A percentile compares a stretch with the other conserved stretches of the same genome.
Evolutionary conservation across 2,888 invertebrate genomes (phyloP).

Genomic region (Mantis religiosa): DNA sequence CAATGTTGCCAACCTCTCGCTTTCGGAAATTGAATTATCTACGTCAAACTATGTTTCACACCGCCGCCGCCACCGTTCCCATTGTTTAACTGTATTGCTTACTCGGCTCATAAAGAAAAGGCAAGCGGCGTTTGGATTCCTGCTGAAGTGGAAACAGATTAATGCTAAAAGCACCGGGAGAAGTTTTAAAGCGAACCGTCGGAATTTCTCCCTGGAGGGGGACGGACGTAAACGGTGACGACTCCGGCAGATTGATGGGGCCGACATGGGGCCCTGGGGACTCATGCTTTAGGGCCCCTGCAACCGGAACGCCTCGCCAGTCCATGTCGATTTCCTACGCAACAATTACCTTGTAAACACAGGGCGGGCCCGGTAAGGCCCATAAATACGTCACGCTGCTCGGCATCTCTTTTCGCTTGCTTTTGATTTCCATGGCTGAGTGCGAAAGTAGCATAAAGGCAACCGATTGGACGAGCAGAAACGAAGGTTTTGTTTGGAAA

Average conservation of each 20-base stretch:
- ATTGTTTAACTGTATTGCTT: too few relatives aligned
- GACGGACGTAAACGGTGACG: background rate
- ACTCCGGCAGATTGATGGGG: background rate
- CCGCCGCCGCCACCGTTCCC: too few relatives aligned
- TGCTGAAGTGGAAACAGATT: background rate
- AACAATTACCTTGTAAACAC: background rate
- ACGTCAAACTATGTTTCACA: too few relatives aligned
- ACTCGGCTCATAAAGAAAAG: too few relatives aligned
- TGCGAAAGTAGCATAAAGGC: background rate
- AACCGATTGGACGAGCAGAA: too few relatives aligned
- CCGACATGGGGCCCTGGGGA: background rate
- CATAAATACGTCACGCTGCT: background rate
- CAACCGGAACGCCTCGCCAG: background rate
- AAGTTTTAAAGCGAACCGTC: background rate
- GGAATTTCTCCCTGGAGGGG: background rate
- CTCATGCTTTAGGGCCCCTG: background rate
- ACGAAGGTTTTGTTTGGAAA: too few relatives aligned
- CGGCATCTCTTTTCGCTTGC: background rate
- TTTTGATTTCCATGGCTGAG: background rate
- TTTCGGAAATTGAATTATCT: too few relatives aligned
- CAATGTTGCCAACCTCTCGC: too few relatives aligned
- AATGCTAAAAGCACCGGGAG: background rate
- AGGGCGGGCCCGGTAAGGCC: background rate
- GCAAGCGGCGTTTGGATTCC: background rate
- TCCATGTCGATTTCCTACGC: background rate